Base-by-base conservation (phyloP, 2,888 invertebrate genomes). In the Alloscopus bannaensis region DNA sequence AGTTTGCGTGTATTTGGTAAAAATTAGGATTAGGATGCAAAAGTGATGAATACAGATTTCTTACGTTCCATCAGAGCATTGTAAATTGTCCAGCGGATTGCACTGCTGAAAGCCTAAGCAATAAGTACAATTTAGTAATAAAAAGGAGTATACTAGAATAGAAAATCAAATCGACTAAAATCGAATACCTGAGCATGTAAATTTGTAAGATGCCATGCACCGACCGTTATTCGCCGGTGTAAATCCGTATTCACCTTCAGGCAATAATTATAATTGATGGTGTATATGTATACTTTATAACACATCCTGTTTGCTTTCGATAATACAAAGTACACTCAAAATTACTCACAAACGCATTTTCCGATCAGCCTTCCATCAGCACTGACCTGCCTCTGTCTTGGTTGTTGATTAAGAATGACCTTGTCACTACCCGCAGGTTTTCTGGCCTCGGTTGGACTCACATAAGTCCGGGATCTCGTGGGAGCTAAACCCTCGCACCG, bases 41-140 rank as follows among this genome's bases (percentile, higher is more conserved):
- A n/a, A n/a, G 24, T 42, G 18, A 47, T 18, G 26, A 26, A 20
- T 68, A 66, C 40, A 36, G 55, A 24, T 60, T 60, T 55, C 55
- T 47, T 57, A 83, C 83, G 59, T 81, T 60, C 83, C 83, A 62
- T 83, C 83, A 42, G 60, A 62, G 28, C 83, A 83, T 18, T 80
- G 64, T 20, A 83, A 69, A 29, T 57, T 66, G 47, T 83, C 83
- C 22, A 81, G 36, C 4, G 78, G 69, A 62, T 83, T 83, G 40
- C 81, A 81, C 0, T 42, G 73, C n/a, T n/a, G n/a, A n/a, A n/a
- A n/a, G n/a, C n/a, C n/a, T n/a, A n/a, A n/a, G n/a, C n/a, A n/a
- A n/a, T n/a, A n/a, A n/a, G n/a, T n/a, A n/a, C n/a, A n/a, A n/a
- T n/a, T n/a, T n/a, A n/a, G n/a, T n/a, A n/a, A n/a, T n/a, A n/a